A percentile compares a stretch with the other conserved stretches of the same genome.
These are phyloP conservation scores for Metaphire vulgaris DNA, from an alignment of 1,140 invertebrate genomes.

Conservation along the genomic window DNA sequence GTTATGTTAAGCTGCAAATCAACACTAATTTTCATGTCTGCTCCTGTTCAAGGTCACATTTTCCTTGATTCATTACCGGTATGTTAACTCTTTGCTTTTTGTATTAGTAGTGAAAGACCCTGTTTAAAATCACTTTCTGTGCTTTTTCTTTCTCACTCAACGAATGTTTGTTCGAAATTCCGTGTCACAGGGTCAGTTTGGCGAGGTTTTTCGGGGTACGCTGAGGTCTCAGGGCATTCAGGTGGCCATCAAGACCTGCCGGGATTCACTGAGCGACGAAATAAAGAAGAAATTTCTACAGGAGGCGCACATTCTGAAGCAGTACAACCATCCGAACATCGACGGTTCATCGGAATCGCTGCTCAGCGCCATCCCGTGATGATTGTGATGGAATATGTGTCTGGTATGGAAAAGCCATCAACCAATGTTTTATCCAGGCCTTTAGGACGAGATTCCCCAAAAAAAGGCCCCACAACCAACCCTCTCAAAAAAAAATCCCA, in stretches of 20 bases:
- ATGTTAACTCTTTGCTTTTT: no score
- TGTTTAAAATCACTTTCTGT: no score
- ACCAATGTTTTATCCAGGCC: neutral
- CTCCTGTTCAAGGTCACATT: no score
- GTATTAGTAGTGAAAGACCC: no score
- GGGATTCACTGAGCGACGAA: constrained; percentile 80
- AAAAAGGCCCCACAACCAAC: neutral
- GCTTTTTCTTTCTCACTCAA: no score
- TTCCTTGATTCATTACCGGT: no score
- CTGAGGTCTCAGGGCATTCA: constrained; percentile 67
- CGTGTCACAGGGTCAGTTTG: constrained; percentile 86
- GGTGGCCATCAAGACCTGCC: constrained; percentile 92
- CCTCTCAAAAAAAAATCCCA: neutral
- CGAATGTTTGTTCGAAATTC: no score
- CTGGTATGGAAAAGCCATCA: constrained; percentile 58
- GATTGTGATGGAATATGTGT: constrained; percentile 96
- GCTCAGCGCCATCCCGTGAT: constrained; percentile 96
- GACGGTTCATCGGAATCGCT: constrained; percentile 86
- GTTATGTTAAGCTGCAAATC: no score
- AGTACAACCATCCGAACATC: constrained; percentile 88
- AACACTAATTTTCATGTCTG: no score
- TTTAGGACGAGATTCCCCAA: neutral
- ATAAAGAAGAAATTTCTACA: constrained; percentile 93
- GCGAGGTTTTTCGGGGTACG: constrained; percentile 87
- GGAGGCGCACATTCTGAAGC: constrained; percentile 88